Evolutionary conservation across 2,888 invertebrate genomes (phyloP).

Genomic region (Lepidochrysops patricia): DNA sequence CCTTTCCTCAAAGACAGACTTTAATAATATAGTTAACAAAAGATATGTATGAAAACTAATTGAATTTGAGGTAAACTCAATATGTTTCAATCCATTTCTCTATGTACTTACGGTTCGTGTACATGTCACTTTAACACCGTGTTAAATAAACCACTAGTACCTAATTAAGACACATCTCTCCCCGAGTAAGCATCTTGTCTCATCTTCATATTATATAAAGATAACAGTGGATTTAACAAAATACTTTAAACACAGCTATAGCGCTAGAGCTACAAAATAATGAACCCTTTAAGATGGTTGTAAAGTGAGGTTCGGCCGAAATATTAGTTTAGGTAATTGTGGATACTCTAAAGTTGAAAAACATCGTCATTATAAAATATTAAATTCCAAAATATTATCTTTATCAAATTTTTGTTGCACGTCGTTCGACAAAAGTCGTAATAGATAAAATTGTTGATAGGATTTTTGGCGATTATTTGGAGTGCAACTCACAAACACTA

Average conservation of each 20-base stretch:
- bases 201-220: not conserved
- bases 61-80: too few relatives aligned
- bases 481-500: too few relatives aligned
- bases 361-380: not conserved
- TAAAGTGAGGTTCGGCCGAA: not conserved
- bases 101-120: too few relatives aligned
- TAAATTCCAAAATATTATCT: not conserved
- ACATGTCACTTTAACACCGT: not conserved
- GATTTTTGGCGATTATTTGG: too few relatives aligned
- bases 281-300: not conserved
- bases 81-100: not conserved
- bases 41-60: too few relatives aligned
- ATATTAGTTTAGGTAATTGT: not conserved
- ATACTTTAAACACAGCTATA: not conserved
- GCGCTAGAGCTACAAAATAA: not conserved
- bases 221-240: not conserved
- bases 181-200: not conserved
- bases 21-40: too few relatives aligned
- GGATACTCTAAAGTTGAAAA: not conserved
- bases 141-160: not conserved
- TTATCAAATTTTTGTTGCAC: too few relatives aligned
- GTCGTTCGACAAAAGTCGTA: too few relatives aligned
- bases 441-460: too few relatives aligned
- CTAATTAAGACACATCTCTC: not conserved
- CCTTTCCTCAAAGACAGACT: too few relatives aligned